Evolutionary conservation across 1,140 invertebrate species (phyloP).

Genomic region (Palaemon carinicauda): DNA sequence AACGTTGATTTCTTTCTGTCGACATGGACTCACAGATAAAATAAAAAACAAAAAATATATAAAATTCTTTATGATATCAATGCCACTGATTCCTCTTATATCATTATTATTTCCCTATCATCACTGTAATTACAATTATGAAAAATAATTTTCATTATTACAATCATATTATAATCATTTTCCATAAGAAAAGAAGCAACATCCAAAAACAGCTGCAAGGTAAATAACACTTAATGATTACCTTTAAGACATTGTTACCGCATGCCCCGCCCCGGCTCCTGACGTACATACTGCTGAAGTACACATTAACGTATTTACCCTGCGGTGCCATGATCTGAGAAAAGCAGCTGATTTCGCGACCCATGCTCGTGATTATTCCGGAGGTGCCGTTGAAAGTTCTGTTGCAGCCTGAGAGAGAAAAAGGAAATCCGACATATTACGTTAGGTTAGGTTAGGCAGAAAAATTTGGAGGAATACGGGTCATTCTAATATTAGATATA

Average conservation of each 20-base stretch:
- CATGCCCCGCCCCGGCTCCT: background rate
- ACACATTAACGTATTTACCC: slow-evolving; percentile 28
- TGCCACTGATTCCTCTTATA: no score
- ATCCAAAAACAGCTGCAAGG: background rate
- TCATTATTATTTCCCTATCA: no score
- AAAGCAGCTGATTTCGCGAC: background rate
- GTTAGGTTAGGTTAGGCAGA: no score
- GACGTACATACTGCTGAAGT: background rate
- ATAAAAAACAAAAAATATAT: no score
- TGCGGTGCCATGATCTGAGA: background rate
- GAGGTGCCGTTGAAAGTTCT: slow-evolving; percentile 35
- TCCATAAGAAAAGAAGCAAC: background rate
- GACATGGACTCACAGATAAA: no score
- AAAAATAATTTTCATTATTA: no score
- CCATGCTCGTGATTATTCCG: background rate
- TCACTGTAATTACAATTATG: background rate
- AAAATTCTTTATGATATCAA: no score
- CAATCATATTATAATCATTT: no score
- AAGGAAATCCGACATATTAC: background rate
- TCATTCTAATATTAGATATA: no score
- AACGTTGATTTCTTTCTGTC: no score
- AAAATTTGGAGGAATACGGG: no score
- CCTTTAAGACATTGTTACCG: background rate
- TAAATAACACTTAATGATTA: background rate
- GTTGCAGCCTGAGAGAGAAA: slow-evolving; percentile 28